These are phyloP conservation scores for Microplitis demolitor DNA, from an alignment of 1,140 invertebrate genomes.

Conservation along the genomic window DNA sequence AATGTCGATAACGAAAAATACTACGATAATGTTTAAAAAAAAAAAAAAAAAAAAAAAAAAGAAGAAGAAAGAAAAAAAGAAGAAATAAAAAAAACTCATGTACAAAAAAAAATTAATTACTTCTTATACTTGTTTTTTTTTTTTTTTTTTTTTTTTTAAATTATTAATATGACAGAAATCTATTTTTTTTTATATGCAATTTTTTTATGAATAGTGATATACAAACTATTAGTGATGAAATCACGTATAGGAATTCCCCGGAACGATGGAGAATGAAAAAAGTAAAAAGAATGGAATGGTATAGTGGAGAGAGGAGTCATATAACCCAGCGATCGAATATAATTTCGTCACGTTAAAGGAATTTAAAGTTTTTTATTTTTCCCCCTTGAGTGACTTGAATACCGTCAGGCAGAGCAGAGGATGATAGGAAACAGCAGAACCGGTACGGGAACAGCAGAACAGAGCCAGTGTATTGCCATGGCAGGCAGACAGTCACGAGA, in stretches of 20 bases:
- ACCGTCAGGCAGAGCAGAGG: slow-evolving; percentile 12
- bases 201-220: background rate
- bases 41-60: slow-evolving; percentile 32
- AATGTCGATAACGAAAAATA: slow-evolving; percentile 62
- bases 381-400: slow-evolving; percentile 24
- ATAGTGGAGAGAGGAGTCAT: background rate
- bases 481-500: slow-evolving; percentile 32
- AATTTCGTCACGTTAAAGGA: slow-evolving; percentile 19
- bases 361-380: slow-evolving; percentile 31
- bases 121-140: slow-evolving; percentile 15
- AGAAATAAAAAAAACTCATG: background rate
- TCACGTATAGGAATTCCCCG: background rate
- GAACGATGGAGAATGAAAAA: background rate
- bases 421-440: background rate
- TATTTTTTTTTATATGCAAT: slow-evolving; percentile 11
- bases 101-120: slow-evolving; percentile 12
- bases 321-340: slow-evolving; percentile 19
- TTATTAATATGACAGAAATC: background rate
- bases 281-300: background rate
- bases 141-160: no score
- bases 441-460: background rate
- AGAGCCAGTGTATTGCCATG: background rate
- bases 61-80: slow-evolving; percentile 35
- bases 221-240: no score
- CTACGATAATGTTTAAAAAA: slow-evolving; percentile 39